Evolutionary conservation across 2,888 invertebrate species (phyloP).

Genomic region (Miltochrista miniata): DNA sequence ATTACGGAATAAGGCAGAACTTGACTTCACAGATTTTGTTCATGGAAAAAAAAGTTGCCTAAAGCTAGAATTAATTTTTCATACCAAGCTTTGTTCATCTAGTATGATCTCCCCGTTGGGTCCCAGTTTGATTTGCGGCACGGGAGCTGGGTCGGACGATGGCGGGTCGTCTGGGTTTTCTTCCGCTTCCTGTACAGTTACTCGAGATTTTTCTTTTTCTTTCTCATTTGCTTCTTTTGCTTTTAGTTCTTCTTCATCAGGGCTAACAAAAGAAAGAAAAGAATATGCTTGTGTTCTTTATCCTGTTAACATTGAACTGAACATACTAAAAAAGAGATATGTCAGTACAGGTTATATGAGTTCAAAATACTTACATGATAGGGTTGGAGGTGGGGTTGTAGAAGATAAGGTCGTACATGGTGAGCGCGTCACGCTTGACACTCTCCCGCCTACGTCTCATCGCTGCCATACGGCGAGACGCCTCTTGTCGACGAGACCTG

Average conservation of each 20-base stretch:
- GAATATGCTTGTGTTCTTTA: neutral
- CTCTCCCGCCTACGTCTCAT: constrained; percentile 60
- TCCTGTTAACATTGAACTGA: neutral
- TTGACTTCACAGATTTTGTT: too few relatives aligned
- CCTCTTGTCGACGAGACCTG: constrained; percentile 63
- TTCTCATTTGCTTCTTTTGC: constrained; percentile 62
- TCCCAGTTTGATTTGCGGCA: constrained; percentile 93
- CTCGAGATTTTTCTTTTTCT: constrained; percentile 41
- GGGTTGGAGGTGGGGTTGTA: constrained; percentile 93
- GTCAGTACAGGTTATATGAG: too few relatives aligned
- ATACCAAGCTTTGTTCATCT: constrained; percentile 91
- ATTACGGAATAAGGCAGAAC: too few relatives aligned
- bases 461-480: constrained; percentile 56
- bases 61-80: constrained; percentile 16
- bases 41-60: too few relatives aligned
- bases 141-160: constrained; percentile 79
- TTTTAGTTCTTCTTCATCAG: constrained; percentile 66
- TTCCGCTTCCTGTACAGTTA: constrained; percentile 17
- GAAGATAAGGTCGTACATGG: constrained; percentile 96
- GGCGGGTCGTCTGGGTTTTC: constrained; percentile 33
- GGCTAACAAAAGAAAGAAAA: constrained; percentile 40
- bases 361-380: constrained; percentile 82
- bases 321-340: neutral
- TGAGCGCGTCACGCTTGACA: constrained; percentile 85
- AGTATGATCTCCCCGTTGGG: constrained; percentile 93